Evolutionary conservation across 2,888 invertebrate species (phyloP).

Genomic region (Crepidodera aurea): DNA sequence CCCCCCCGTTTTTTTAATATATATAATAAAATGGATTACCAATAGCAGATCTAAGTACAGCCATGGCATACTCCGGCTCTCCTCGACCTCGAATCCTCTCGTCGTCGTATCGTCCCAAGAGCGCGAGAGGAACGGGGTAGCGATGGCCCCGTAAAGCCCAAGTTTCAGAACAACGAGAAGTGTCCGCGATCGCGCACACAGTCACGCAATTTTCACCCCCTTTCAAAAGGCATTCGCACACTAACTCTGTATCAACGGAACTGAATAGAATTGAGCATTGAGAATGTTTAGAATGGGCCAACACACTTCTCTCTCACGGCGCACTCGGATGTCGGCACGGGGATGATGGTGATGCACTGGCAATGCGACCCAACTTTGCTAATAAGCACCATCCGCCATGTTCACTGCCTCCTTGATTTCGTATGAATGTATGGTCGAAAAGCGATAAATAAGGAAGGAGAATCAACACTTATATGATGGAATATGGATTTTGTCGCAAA

Average conservation of each 20-base stretch:
- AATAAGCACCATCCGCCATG: constrained; percentile 57
- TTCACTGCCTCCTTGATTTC: constrained; percentile 50
- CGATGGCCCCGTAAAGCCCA: not conserved
- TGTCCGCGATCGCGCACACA: constrained; percentile 13
- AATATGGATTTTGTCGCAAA: not conserved
- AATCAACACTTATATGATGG: not conserved
- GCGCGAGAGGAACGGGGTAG: not conserved
- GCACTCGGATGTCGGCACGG: constrained; percentile 16
- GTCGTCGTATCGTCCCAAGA: not conserved
- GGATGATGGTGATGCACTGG: constrained; percentile 49
- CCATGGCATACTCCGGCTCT: constrained; percentile 54
- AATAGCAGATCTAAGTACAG: constrained; percentile 60
- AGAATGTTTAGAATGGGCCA: constrained; percentile 28
- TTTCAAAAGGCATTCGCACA: constrained; percentile 48
- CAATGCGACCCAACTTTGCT: constrained; percentile 47
- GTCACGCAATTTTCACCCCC: constrained; percentile 29
- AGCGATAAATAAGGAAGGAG: not conserved
- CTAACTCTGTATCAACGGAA: constrained; percentile 50
- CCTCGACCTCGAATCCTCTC: constrained; percentile 5
- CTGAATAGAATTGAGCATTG: constrained; percentile 42
- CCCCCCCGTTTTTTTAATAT: too few species aligned
- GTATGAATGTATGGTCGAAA: constrained; percentile 44
- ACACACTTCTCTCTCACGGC: constrained; percentile 7
- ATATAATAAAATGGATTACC: constrained; percentile 51
- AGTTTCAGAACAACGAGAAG: not conserved